Percentiles rank a stretch among this genome's conserved stretches.
These are phyloP conservation scores for Nipponacmea schrenckii DNA, from an alignment of 2,888 invertebrate genomes.

Conservation along the genomic window DNA sequence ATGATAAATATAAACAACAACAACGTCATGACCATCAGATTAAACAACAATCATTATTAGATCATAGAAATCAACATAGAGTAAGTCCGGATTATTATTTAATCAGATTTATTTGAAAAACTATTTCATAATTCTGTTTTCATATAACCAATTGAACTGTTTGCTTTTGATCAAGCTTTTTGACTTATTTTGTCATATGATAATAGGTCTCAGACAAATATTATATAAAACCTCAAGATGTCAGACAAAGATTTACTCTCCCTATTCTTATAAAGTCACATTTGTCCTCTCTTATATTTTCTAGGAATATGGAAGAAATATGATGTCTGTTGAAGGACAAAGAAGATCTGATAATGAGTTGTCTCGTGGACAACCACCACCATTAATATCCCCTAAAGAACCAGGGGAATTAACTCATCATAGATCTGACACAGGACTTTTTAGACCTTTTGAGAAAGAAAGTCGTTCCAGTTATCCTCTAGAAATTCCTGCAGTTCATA, in stretches of 20 bases:
- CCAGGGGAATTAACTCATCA: constrained; percentile 13
- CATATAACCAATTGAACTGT: too few relatives aligned
- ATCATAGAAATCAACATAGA: not conserved
- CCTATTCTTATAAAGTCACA: too few relatives aligned
- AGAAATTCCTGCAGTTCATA: not conserved
- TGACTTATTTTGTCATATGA: too few relatives aligned
- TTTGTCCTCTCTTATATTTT: too few relatives aligned
- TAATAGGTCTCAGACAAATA: too few relatives aligned
- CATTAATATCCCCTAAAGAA: constrained; percentile 34
- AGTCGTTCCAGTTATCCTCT: not conserved
- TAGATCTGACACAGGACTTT: constrained; percentile 35
- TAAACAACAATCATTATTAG: not conserved
- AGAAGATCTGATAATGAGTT: constrained; percentile 23
- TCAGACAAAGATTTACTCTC: too few relatives aligned
- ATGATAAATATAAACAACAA: not conserved
- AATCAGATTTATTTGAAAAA: constrained; percentile 3
- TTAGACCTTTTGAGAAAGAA: constrained; percentile 53
- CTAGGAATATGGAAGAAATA: not conserved
- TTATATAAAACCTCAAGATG: too few relatives aligned
- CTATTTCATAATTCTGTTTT: too few relatives aligned
- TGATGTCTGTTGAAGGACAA: constrained; percentile 13
- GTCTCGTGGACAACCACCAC: constrained; percentile 36
- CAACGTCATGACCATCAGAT: not conserved
- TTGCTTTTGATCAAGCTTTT: too few relatives aligned
- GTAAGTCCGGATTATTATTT: not conserved